Evolutionary conservation across 2,797 vertebrate genomes (phyloP).

Genomic region (Columba guinea): DNA sequence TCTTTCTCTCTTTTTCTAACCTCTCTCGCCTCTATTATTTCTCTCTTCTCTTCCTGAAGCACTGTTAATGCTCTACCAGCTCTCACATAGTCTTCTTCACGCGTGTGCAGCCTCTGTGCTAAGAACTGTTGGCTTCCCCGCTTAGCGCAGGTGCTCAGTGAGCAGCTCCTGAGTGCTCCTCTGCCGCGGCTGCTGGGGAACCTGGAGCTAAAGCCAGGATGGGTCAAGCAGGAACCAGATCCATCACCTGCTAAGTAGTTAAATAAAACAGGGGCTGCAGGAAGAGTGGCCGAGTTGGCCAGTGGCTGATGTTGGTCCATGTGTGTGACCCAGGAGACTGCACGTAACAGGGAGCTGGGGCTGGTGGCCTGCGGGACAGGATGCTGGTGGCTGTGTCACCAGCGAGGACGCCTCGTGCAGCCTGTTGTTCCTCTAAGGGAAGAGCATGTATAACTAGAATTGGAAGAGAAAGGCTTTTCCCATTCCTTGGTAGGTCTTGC

Average conservation of each 20-base stretch:
- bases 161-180: neutral
- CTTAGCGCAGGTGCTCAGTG: neutral
- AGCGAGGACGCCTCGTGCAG: neutral
- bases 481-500: neutral
- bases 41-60: neutral
- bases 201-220: neutral
- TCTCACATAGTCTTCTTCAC: neutral
- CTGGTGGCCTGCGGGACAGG: neutral
- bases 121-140: neutral
- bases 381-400: neutral
- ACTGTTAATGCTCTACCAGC: neutral
- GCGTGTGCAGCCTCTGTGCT: neutral
- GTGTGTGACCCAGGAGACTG: neutral
- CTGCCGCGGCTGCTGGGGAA: neutral
- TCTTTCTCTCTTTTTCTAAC: neutral
- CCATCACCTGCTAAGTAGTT: neutral
- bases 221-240: neutral
- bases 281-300: neutral
- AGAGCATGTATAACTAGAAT: neutral
- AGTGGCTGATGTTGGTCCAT: neutral
- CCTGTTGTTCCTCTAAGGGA: neutral
- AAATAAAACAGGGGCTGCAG: neutral
- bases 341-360: fast-evolving
- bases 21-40: fast-evolving
- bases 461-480: neutral